These are phyloP conservation scores for Scaptomyza parva DNA, from an alignment of 2,888 invertebrate genomes.

Conservation along the genomic window DNA sequence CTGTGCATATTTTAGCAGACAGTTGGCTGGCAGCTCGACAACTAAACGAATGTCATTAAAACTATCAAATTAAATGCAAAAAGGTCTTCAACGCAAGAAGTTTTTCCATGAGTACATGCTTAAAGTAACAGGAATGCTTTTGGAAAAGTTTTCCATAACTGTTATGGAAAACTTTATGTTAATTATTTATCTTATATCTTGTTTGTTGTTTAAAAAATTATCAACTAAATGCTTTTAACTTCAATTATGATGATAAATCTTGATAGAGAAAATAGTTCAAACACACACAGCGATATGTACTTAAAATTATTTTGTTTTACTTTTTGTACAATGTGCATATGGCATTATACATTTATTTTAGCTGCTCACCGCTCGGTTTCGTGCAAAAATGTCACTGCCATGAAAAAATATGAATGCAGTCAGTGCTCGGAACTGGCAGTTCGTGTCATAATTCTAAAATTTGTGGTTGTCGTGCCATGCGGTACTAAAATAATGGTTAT, in stretches of 20 bases:
- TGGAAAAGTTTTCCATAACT: neutral
- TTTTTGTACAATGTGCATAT: neutral
- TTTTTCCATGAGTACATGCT: neutral
- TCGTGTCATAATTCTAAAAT: constrained; percentile 72
- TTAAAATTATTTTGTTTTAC: constrained; percentile 16
- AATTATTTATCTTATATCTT: neutral
- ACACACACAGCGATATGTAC: neutral
- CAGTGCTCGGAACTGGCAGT: constrained; percentile 38
- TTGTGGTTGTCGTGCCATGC: constrained; percentile 63
- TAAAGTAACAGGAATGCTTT: neutral
- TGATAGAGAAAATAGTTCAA: constrained; percentile 1
- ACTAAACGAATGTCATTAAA: constrained; percentile 57
- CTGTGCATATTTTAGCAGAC: constrained; percentile 61
- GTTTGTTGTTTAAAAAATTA: no score
- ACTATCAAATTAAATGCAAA: constrained; percentile 41
- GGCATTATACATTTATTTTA: constrained; percentile 25
- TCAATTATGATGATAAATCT: constrained; percentile 3
- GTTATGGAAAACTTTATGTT: neutral
- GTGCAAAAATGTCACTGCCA: constrained; percentile 51
- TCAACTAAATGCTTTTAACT: neutral
- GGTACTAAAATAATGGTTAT: constrained; percentile 53
- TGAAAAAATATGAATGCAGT: constrained; percentile 49
- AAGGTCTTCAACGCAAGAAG: neutral
- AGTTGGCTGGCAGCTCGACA: constrained; percentile 35
- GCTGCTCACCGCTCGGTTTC: constrained; percentile 22